These are phyloP conservation scores for Phrynosoma blainvillii DNA, from an alignment of 2,113 vertebrate species.

Conservation along the genomic window DNA sequence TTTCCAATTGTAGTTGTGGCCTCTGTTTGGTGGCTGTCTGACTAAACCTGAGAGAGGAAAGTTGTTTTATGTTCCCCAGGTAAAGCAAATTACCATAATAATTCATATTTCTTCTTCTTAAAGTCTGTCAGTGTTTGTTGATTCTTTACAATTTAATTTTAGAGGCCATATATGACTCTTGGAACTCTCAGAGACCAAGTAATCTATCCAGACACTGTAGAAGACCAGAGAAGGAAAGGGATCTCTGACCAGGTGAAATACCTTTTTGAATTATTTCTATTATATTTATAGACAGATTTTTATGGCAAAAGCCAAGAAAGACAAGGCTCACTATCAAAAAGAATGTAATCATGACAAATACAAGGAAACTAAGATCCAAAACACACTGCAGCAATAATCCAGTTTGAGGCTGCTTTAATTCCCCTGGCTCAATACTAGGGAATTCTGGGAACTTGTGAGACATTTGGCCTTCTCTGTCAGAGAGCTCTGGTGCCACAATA, in stretches of 20 bases:
- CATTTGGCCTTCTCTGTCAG: no score
- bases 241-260: slow-evolving; percentile 89
- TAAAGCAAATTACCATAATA: slow-evolving; percentile 59
- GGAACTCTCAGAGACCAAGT: slow-evolving; percentile 96
- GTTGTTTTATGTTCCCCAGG: slow-evolving; percentile 98
- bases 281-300: neutral
- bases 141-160: slow-evolving; percentile 35
- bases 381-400: no score
- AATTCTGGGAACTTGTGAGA: no score
- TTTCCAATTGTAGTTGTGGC: slow-evolving; percentile 86
- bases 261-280: neutral
- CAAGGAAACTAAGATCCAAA: neutral
- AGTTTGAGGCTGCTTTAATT: no score
- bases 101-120: fast-evolving
- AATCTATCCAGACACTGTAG: slow-evolving; percentile 93
- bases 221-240: slow-evolving; percentile 90
- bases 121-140: slow-evolving; percentile 4
- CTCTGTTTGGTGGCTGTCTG: slow-evolving; percentile 92
- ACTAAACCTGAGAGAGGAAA: slow-evolving; percentile 97
- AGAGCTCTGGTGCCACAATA: no score
- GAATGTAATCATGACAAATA: neutral
- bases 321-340: neutral
- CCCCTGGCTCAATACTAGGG: no score
- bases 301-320: neutral
- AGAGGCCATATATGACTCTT: slow-evolving; percentile 99